Percentiles rank a stretch among this genome's conserved stretches.
These are phyloP conservation scores for Amphilophus citrinellus DNA, from an alignment of 2,113 vertebrate genomes.

Conservation along the genomic window DNA sequence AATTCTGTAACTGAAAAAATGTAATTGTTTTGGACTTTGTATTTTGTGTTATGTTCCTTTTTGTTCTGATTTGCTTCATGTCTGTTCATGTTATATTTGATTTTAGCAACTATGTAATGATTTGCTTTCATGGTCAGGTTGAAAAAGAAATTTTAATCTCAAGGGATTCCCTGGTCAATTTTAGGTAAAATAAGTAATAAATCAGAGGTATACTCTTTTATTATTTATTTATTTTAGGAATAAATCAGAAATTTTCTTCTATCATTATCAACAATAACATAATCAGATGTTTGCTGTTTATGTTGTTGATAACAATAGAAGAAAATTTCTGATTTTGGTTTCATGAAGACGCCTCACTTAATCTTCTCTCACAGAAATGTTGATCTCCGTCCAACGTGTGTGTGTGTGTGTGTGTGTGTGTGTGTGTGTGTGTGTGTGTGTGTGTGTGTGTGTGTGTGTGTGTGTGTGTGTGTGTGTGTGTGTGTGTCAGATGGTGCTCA, in stretches of 20 bases:
- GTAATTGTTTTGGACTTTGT: background rate
- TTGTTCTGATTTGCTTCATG: background rate
- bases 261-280: no score
- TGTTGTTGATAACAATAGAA: background rate
- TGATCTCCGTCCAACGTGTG: slow-evolving; percentile 18
- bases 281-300: background rate
- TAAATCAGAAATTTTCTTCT: no score
- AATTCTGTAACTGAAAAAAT: background rate
- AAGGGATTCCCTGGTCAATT: background rate
- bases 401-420: slow-evolving; percentile 1
- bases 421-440: background rate
- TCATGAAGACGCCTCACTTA: background rate
- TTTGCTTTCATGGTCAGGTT: background rate
- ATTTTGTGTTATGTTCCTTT: background rate
- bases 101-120: background rate
- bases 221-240: no score
- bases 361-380: slow-evolving; percentile 6
- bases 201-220: background rate
- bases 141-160: background rate
- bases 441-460: background rate
- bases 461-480: background rate
- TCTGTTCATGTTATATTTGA: background rate
- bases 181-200: background rate
- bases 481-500: background rate
- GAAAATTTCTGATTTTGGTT: background rate